These are phyloP conservation scores for Thripadectes ignobilis DNA, from an alignment of 2,797 vertebrate genomes.

Conservation along the genomic window DNA sequence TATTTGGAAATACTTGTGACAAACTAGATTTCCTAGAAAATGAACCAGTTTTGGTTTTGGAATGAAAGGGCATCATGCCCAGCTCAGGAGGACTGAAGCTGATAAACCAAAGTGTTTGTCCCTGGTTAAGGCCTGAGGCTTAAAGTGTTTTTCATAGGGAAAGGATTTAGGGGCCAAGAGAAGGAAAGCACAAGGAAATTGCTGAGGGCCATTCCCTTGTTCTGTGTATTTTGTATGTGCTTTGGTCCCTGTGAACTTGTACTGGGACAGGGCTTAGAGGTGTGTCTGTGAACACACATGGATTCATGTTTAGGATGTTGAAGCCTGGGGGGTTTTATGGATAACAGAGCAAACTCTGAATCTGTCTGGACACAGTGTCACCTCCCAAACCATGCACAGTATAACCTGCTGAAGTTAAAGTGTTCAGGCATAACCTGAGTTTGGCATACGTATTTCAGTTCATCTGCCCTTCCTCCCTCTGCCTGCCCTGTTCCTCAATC, in stretches of 20 bases:
- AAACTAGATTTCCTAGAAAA: background rate
- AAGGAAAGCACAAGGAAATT: background rate
- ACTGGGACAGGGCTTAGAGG: background rate
- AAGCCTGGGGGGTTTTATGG: background rate
- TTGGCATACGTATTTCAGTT: background rate
- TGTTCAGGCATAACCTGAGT: background rate
- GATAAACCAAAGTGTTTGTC: background rate
- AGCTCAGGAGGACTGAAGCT: background rate
- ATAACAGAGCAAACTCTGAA: background rate
- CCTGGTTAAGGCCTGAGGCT: background rate
- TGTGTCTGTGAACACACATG: background rate
- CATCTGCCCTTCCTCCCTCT: background rate
- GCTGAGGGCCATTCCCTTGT: background rate
- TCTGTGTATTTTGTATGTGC: background rate
- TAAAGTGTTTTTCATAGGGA: background rate
- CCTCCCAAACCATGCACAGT: background rate
- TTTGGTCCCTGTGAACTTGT: background rate
- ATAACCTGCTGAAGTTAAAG: background rate
- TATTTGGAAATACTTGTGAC: background rate
- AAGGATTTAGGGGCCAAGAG: background rate
- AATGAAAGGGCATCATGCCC: background rate
- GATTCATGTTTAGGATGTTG: background rate
- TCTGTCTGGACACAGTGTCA: background rate
- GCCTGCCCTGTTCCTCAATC: background rate
- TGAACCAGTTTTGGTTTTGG: background rate